Conservation (phyloP, 2,113 vertebrate species). For the Amphilophus citrinellus region DNA sequence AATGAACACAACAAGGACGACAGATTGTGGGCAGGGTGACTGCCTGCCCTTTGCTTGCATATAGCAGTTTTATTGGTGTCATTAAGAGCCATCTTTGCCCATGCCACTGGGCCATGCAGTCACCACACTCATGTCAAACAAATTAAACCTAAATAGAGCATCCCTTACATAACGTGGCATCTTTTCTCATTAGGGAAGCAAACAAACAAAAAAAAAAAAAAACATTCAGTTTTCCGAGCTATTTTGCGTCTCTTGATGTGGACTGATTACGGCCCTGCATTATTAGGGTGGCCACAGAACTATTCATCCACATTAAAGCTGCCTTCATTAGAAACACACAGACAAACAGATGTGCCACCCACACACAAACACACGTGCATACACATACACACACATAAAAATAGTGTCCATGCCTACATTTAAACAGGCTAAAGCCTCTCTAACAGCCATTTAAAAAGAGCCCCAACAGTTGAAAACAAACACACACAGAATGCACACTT, state of each 20-base stretch:
- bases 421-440: conserved; percentile 38
- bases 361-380: neutral
- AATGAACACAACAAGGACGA: neutral
- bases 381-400: neutral
- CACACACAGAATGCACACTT: conserved; percentile 38
- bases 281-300: conserved; percentile 53
- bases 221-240: conserved; percentile 43
- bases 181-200: conserved; percentile 71
- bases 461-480: conserved; percentile 8
- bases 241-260: conserved; percentile 37
- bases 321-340: conserved; percentile 49
- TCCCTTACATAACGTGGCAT: conserved; percentile 71
- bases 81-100: conserved; percentile 26
- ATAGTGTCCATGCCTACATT: conserved; percentile 16
- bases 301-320: conserved; percentile 60
- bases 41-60: conserved; percentile 11
- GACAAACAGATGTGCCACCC: conserved; percentile 49
- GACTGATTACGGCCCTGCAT: conserved; percentile 56
- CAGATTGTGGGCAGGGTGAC: neutral
- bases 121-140: conserved; percentile 63
- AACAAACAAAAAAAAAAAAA: conserved; percentile 9
- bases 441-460: conserved; percentile 40
- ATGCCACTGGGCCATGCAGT: conserved; percentile 50
- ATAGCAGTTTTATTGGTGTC: conserved; percentile 35
- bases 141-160: conserved; percentile 72